Conservation (phyloP, 1,140 invertebrate species). For the Drosophila sulfurigaster region DNA sequence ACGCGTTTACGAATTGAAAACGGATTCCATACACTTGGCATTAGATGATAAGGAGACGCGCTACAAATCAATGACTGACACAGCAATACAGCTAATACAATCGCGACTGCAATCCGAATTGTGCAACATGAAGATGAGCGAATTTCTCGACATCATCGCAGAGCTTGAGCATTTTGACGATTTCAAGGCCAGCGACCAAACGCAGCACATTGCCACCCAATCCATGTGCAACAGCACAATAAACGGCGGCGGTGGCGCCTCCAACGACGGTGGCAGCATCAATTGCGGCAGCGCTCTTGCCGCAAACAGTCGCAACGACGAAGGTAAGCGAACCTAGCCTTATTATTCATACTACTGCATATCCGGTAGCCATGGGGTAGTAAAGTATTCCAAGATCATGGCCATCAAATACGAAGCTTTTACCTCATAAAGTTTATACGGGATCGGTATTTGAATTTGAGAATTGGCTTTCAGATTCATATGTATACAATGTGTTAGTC, state of each 20-base stretch:
- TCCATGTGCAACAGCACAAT: conserved; percentile 54
- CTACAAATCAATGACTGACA: conserved; percentile 46
- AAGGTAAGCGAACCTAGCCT: conserved; percentile 53
- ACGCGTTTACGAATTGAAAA: conserved; percentile 69
- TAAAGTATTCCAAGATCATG: too few species aligned
- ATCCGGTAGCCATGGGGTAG: too few species aligned
- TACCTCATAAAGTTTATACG: too few species aligned
- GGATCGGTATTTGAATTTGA: too few species aligned
- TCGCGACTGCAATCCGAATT: conserved; percentile 54
- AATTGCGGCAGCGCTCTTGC: conserved; percentile 5
- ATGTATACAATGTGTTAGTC: too few species aligned
- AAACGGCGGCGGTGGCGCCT: conserved; percentile 30
- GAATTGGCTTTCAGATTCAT: too few species aligned
- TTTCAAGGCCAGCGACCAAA: conserved; percentile 71
- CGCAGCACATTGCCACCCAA: conserved; percentile 52
- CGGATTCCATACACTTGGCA: conserved; percentile 60
- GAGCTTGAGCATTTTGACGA: conserved; percentile 52
- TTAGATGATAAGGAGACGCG: conserved; percentile 61
- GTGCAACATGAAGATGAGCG: conserved; percentile 60
- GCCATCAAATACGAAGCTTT: too few species aligned
- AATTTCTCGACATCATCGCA: conserved; percentile 48
- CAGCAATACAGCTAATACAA: conserved; percentile 42
- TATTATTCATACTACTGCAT: too few species aligned
- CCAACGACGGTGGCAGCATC: neutral
- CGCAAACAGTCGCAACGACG: conserved; percentile 71